Conservation (phyloP, 2,888 invertebrate species). For the Zaprionus lineosus region DNA sequence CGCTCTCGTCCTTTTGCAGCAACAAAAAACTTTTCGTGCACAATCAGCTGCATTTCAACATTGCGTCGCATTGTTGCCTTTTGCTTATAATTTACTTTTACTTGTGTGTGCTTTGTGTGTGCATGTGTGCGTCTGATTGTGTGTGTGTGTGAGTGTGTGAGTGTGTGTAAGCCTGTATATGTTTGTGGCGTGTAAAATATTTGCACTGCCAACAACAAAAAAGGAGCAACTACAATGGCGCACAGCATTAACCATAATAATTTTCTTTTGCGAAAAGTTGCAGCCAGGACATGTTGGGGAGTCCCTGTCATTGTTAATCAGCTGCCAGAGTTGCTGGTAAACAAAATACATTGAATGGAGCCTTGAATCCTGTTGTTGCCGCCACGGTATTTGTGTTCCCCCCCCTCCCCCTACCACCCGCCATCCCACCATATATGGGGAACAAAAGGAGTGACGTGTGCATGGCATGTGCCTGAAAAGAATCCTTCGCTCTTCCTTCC, state of each 20-base stretch:
- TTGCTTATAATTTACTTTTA: conserved; percentile 76
- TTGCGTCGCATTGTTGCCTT: conserved; percentile 69
- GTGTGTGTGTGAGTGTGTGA: conserved; percentile 26
- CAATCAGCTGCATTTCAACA: conserved; percentile 77
- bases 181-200: conserved; percentile 70
- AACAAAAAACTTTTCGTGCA: conserved; percentile 71
- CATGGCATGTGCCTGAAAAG: background rate
- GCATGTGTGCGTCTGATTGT: conserved; percentile 29
- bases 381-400: conserved; percentile 11
- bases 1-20: conserved; percentile 7
- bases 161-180: conserved; percentile 24
- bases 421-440: no score
- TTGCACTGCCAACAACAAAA: conserved; percentile 47
- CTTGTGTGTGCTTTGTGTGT: conserved; percentile 58
- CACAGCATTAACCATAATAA: conserved; percentile 73
- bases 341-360: conserved; percentile 52
- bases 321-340: conserved; percentile 59
- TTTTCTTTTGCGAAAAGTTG: conserved; percentile 49
- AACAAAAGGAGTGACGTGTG: conserved; percentile 7
- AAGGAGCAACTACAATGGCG: conserved; percentile 55
- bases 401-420: background rate
- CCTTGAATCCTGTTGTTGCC: conserved; percentile 35
- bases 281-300: conserved; percentile 52
- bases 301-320: conserved; percentile 60
- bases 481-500: no score